Base-by-base conservation (phyloP, 2,113 vertebrate genomes). In the Dasypus novemcinctus region DNA sequence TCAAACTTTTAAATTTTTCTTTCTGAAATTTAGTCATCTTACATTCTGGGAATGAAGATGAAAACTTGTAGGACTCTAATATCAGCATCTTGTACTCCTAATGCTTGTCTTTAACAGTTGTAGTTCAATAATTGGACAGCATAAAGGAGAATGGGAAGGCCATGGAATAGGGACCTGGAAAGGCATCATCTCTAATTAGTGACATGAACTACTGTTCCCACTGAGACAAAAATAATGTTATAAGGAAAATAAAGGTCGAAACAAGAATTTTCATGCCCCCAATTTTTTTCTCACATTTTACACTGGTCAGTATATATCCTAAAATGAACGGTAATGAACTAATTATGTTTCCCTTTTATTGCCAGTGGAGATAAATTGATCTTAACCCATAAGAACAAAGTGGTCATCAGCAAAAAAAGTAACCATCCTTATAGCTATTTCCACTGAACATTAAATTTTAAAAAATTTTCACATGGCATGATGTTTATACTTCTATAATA, bases 351-450 rank as follows among this genome's bases (percentile, higher is more conserved):
- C 29, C 31, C 6, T 41, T 85, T 90, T 66, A 57, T 87, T 87
- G 81, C 76, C 90, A 69, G 12, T 68, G 93, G 46, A 92, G 46
- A 81, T 68, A 81, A 79, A 85, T 87, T 59, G n/a, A 76, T 72
- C 25, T 88, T 81, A 96, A 80, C 31, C 43, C 21, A 88, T 46
- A 87, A 86, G 54, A 84, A 90, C 61, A 94, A 91, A 93, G 72
- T 94, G 59, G 25, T 71, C 54, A 76, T 72, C 66, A 91, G 31
- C 54, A 93, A 93, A 95, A n/a, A 14, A 91, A 96, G 83, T 82
- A 43, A 93, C 71, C 46, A 88, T 78, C 33, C 10, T 84, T 91
- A 92, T 21, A 94, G 63, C 36, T 72, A 29, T 80, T 95, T 94
- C 68, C 41, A 82, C 2, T 79, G 6, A 52, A 46, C 90, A n/a